phyloP scores from a whole-genome alignment of 2,888 invertebrate genomes.

The Elmis aenea region DNA sequence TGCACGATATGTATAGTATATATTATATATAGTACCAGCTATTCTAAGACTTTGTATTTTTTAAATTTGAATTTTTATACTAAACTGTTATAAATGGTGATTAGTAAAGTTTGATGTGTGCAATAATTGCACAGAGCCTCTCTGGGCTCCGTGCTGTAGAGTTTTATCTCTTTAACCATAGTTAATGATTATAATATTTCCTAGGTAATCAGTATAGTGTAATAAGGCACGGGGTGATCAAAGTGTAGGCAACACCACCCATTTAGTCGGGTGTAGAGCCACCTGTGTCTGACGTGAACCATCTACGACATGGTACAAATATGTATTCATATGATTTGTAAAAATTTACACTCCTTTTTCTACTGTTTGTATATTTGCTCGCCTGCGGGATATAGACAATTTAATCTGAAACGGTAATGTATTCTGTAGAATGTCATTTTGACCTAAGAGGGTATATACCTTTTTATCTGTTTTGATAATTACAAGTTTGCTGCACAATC shows the following conservation, averaged over 20 bases:
- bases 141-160: slow-evolving; percentile 38
- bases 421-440: slow-evolving; percentile 46
- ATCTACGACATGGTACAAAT: slow-evolving; percentile 49
- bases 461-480: slow-evolving; percentile 40
- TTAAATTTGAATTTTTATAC: slow-evolving; percentile 52
- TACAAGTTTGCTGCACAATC: slow-evolving; percentile 41
- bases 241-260: slow-evolving; percentile 28
- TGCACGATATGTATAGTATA: slow-evolving; percentile 48
- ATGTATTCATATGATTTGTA: slow-evolving; percentile 47
- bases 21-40: slow-evolving; percentile 48
- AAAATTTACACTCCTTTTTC: slow-evolving; percentile 49
- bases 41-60: slow-evolving; percentile 50
- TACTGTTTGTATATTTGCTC: slow-evolving; percentile 48
- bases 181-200: slow-evolving; percentile 37
- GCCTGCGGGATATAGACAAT: slow-evolving; percentile 38
- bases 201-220: slow-evolving; percentile 40
- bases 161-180: slow-evolving; percentile 39
- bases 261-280: slow-evolving; percentile 16
- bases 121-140: slow-evolving; percentile 41
- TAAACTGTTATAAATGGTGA: slow-evolving; percentile 49
- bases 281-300: slow-evolving; percentile 32
- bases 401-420: slow-evolving; percentile 37
- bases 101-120: slow-evolving; percentile 49
- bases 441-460: slow-evolving; percentile 40
- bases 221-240: slow-evolving; percentile 38